A percentile compares a stretch with the other conserved stretches of the same genome.
phyloP scores from a whole-genome alignment of 2,113 vertebrate genomes.

The Corydoras sp. region DNA sequence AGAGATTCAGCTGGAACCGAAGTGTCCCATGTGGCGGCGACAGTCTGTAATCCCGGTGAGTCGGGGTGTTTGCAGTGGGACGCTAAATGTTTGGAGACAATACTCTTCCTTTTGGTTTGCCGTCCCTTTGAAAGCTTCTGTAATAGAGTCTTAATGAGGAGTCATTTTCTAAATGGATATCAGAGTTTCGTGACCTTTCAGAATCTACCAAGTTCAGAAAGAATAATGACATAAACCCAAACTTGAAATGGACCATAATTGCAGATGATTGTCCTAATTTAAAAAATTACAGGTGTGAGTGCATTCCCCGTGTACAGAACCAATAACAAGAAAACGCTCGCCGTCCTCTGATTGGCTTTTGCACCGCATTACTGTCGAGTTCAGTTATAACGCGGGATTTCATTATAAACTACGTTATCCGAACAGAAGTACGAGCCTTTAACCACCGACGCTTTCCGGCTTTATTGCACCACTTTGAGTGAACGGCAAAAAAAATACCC shows the following conservation, averaged over 20 bases:
- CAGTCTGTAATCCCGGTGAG: too few species aligned
- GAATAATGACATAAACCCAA: background rate
- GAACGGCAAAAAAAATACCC: too few species aligned
- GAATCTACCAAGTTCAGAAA: background rate
- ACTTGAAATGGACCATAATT: constrained; percentile 14
- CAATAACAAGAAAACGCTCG: background rate
- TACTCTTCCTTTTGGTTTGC: constrained; percentile 7
- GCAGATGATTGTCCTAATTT: constrained; percentile 11
- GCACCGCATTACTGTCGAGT: background rate
- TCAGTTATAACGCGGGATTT: too few species aligned
- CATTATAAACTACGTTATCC: too few species aligned
- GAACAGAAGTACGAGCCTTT: too few species aligned
- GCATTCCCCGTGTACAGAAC: background rate
- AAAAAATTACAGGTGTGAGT: background rate
- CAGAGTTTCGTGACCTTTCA: constrained; percentile 4
- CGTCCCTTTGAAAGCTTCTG: background rate
- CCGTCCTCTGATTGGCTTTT: background rate
- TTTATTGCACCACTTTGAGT: too few species aligned
- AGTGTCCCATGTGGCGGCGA: too few species aligned
- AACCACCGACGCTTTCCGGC: too few species aligned
- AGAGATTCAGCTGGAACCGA: too few species aligned
- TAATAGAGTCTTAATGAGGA: constrained; percentile 12
- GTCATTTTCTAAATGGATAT: constrained; percentile 30
- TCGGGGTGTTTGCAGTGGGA: too few species aligned
- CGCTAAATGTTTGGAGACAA: background rate